Conservation (phyloP, 2,888 invertebrate species). For the Phalangium opilio region DNA sequence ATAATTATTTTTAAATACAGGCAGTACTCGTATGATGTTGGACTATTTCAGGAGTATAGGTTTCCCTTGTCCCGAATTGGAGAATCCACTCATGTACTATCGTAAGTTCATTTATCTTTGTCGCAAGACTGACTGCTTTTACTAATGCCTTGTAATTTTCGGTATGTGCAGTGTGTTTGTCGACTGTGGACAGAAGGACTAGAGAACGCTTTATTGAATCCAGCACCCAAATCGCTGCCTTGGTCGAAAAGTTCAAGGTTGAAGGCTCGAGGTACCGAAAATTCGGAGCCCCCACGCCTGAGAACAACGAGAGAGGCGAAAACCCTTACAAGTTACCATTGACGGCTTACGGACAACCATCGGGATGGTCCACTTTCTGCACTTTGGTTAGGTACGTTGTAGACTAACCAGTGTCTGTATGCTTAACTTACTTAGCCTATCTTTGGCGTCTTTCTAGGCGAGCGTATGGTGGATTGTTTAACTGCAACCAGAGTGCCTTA, state of each 20-base stretch:
- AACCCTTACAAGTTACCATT: slow-evolving; percentile 49
- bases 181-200: slow-evolving; percentile 61
- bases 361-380: slow-evolving; percentile 48
- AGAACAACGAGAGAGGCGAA: slow-evolving; percentile 13
- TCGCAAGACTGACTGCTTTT: no score
- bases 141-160: no score
- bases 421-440: not conserved
- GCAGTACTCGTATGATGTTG: slow-evolving; percentile 77
- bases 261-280: slow-evolving; percentile 65
- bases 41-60: slow-evolving; percentile 91
- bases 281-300: slow-evolving; percentile 31
- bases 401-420: not conserved
- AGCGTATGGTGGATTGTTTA: slow-evolving; percentile 17
- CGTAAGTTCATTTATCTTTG: slow-evolving; percentile 43
- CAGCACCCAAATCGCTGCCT: slow-evolving; percentile 75
- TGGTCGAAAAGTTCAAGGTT: slow-evolving; percentile 77
- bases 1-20: slow-evolving; percentile 31
- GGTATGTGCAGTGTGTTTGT: slow-evolving; percentile 63
- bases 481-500: slow-evolving; percentile 53
- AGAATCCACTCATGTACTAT: slow-evolving; percentile 97
- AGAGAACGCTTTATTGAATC: slow-evolving; percentile 84
- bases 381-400: slow-evolving; percentile 37
- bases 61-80: slow-evolving; percentile 88
- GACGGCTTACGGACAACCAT: slow-evolving; percentile 54
- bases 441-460: slow-evolving; percentile 5